Base-by-base conservation (phyloP, 2,797 vertebrate species). In the Sebastiscus tertius region DNA sequence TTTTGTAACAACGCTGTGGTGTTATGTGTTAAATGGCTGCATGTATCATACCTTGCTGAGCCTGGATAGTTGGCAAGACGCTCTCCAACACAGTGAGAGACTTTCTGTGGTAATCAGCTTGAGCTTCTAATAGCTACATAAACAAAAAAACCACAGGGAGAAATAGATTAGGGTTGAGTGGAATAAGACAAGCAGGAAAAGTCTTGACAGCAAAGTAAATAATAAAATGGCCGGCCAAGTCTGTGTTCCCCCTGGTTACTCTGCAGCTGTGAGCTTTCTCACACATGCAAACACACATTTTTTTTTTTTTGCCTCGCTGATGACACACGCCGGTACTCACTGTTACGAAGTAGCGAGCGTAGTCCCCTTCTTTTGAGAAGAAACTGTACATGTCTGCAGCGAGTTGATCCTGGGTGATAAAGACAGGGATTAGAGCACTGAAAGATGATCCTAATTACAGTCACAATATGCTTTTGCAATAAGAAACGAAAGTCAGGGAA, bases 101-200 rank as follows among this genome's bases (percentile, higher is more conserved):
- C 96, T 97, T 99, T 95, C 98, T 97, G 96, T 99, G 98, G 96
- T 99, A 99, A 96, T 99, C 99, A 91, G 99, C 99, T 96, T 99
- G 99, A 93, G 97, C 97, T 95, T 99, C 98, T 96, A 99, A 97
- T 94, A 99, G 97, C 99, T 99, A 90, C 93, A 95, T 96, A 96
- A 93, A 97, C 91, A 95, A 93, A 93, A 94, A 93, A 94, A 66
- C 92, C 20, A 75, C 9, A 77, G 12, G 77, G 56, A 79, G n/a
- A 69, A 29, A 60, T 2, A 36, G 60, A 75, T 9, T 4, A 33
- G 5, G 27, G 27, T 4, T 49, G 14, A 58, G 55, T 39, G 5
- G 3, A 79, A 77, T n/a, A 27, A 84, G 63, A 81, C 24, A 20
- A 73, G 63, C 72, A 61, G 49, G 61, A 64, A 79, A 78, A 61